Base-by-base conservation (phyloP, 37 sponge, comb jelly and placozoan species). In the Halichondria panicea region DNA sequence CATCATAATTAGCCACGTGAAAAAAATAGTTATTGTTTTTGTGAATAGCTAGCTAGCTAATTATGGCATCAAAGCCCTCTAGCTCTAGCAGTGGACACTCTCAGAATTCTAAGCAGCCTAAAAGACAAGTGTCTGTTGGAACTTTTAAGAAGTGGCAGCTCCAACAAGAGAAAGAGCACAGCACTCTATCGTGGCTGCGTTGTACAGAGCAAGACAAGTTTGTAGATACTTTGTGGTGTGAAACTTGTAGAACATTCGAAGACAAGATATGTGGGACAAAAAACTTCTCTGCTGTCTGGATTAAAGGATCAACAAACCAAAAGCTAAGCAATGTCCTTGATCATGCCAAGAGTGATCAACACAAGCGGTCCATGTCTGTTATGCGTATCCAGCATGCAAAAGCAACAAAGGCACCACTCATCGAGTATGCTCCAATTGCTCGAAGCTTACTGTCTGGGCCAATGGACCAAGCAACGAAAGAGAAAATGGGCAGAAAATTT, bases 271-370 rank as follows among this genome's bases (percentile, higher is more conserved):
- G 34, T 28, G 70, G 67, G 30, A 36, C 33, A 55, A 84, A 62
- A 44, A 84, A 84, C 64, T 77, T 77, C 55, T 84, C 77, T 5
- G 37, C 9, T 18, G 71, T 54, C 0, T 88, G 88, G 88, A 43
- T 88, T 11, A 55, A n/a, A 71, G 88, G 82, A 15, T 88, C 88
- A 38, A 62, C 56, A 13, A 88, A 88, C 40, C 88, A 88, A 28
- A 81, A 70, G 66, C 81, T 55, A 21, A 88, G 79, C 73, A 77
- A 72, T 66, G 61, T 81, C 30, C 40, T 75, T 6, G 88, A 87
- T 43, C 88, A 87, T 75, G 81, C 76, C 42, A 68, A 12, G 40
- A 59, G 70, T 43, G 76, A 68, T n/a, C 72, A 83, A 50, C 84
- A 81, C 56, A 1, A 4, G 11, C 31, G 40, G 0, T 15, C 74